phyloP scores from a whole-genome alignment of 1,140 invertebrate species.

The Pissodes strobi region DNA sequence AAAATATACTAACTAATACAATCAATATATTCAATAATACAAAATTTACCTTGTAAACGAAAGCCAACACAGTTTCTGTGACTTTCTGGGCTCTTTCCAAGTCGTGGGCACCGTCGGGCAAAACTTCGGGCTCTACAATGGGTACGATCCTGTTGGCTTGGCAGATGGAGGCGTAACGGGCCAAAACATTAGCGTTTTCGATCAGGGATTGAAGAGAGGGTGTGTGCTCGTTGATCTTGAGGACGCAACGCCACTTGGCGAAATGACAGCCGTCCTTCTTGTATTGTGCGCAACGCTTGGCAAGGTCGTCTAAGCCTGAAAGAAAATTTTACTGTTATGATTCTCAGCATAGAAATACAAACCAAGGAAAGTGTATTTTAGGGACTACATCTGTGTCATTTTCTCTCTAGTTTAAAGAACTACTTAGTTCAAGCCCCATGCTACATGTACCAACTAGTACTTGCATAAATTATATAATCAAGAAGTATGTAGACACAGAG shows the following conservation, averaged over 20 bases:
- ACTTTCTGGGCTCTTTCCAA: conserved; percentile 86
- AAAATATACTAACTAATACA: too few relatives aligned
- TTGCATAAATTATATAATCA: too few relatives aligned
- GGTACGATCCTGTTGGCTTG: conserved; percentile 96
- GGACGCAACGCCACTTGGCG: conserved; percentile 97
- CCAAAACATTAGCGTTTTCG: conserved; percentile 94
- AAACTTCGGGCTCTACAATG: conserved; percentile 93
- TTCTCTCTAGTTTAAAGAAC: too few relatives aligned
- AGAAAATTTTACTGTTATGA: conserved; percentile 41
- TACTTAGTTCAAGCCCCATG: too few relatives aligned
- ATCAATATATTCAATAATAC: too few relatives aligned
- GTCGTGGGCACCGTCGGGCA: conserved; percentile 91
- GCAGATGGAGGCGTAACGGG: conserved; percentile 94
- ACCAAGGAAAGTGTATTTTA: too few relatives aligned
- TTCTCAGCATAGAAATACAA: too few relatives aligned
- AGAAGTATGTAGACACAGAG: too few relatives aligned
- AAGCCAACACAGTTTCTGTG: conserved; percentile 94
- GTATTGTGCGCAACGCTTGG: conserved; percentile 93
- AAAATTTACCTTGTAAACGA: conserved; percentile 85
- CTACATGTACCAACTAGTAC: too few relatives aligned
- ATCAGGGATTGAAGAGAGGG: conserved; percentile 88
- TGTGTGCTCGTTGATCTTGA: conserved; percentile 90
- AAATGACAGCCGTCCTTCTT: conserved; percentile 98
- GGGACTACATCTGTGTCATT: too few relatives aligned
- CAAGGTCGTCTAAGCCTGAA: conserved; percentile 93